Evolutionary conservation across 1,140 invertebrate genomes (phyloP), one percentile per base, ranked within the genome.

Genomic region (Drosophila arizonae): DNA sequence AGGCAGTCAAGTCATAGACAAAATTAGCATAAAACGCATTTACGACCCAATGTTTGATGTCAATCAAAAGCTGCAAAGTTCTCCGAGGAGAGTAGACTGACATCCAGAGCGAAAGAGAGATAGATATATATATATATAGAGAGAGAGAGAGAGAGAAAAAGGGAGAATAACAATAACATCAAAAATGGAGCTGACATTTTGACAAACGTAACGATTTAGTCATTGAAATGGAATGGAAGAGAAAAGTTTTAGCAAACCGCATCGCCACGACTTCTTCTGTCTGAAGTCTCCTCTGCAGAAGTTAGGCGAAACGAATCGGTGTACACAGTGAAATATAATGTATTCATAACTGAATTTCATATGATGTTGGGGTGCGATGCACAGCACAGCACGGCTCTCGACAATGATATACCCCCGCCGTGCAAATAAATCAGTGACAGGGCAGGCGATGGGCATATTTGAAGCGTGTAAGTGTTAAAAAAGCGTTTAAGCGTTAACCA

Each of bases 381-480:
- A 24, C 21, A 24, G 21, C 21, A 24, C 21, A 24, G 65, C 45
- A 50, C 17, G 43, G 4, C 15, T 41, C 43, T 46, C 43, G 15
- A 9, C 15, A 8, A 54, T 6, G 43, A 52, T 15, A 33, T 33
- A 66, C 73, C 73, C 54, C 50, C 30, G 17, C 56, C 41, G 26
- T 39, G 5, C 26, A 8, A 28, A 24, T 10, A 26, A 61, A 82
- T 90, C 81, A 86, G 79, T 82, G 87, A 80, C 84, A 80, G 71
- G 28, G 46, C 46, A 54, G 64, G 55, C 50, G 43, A 52, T 60
- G 41, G 55, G 21, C 64, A 55, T 51, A 58, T 46, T 56, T 67
- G 69, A 90, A 87, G 81, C 87, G 80, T 90, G 77, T 90, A 90
- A 90, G 87, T 90, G 87, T 90, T 90, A 90, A 90, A 77, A 89